These are phyloP conservation scores for Oscheius onirici DNA, from an alignment of 2,888 invertebrate species.

Conservation along the genomic window DNA sequence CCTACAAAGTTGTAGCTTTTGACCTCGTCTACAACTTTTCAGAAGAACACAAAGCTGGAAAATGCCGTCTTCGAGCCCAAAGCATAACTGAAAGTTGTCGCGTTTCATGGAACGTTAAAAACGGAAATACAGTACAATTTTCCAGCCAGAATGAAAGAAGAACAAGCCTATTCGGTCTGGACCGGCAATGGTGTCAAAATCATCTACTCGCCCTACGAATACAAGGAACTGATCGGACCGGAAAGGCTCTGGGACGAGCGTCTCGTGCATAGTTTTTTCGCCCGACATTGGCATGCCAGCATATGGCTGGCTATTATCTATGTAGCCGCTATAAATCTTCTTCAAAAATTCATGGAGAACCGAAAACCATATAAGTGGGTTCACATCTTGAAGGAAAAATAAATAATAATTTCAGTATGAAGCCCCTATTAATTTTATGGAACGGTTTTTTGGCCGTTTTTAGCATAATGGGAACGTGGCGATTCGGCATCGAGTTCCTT, in stretches of 20 bases:
- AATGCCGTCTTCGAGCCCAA: background rate
- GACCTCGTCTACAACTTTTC: background rate
- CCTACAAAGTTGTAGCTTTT: no score
- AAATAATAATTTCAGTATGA: slow-evolving; percentile 42
- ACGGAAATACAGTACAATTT: background rate
- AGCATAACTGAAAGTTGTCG: no score
- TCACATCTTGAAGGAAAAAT: background rate
- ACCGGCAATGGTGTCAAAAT: slow-evolving; percentile 55
- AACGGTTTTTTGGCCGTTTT: slow-evolving; percentile 73
- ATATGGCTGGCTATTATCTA: slow-evolving; percentile 71
- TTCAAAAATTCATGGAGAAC: slow-evolving; percentile 72
- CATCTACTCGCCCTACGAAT: slow-evolving; percentile 57
- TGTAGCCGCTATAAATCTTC: slow-evolving; percentile 72
- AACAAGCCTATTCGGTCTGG: slow-evolving; percentile 41
- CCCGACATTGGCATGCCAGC: slow-evolving; percentile 54
- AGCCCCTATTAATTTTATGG: slow-evolving; percentile 72
- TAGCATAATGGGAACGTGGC: slow-evolving; percentile 70
- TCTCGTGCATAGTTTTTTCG: slow-evolving; percentile 53
- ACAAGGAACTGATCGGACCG: slow-evolving; percentile 37
- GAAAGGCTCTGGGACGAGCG: slow-evolving; percentile 41
- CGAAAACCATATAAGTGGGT: slow-evolving; percentile 67
- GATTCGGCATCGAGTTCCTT: slow-evolving; percentile 57
- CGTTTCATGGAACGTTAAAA: no score
- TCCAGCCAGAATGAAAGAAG: background rate
- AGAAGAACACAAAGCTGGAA: background rate